A percentile compares a stretch with the other conserved stretches of the same genome.
phyloP scores from a whole-genome alignment of 1,140 invertebrate genomes.

The Rhagoletis pomonella region DNA sequence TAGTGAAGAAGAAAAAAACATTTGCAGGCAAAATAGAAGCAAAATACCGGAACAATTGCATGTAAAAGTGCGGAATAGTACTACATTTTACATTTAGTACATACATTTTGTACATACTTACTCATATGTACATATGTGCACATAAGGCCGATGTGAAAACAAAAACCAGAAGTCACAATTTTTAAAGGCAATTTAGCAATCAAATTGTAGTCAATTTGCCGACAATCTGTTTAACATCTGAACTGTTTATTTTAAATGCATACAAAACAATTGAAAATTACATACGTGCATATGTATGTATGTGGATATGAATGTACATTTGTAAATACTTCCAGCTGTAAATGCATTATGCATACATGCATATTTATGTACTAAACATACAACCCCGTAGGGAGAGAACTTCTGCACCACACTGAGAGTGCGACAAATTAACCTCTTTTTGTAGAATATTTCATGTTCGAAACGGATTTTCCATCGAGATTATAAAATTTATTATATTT shows the following conservation, averaged over 20 bases:
- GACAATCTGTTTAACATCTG: slow-evolving; percentile 57
- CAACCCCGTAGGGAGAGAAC: no score
- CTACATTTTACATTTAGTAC: not conserved
- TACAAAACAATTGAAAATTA: slow-evolving; percentile 28
- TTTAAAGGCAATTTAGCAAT: slow-evolving; percentile 42
- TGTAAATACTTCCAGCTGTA: no score
- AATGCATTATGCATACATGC: no score
- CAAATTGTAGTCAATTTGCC: slow-evolving; percentile 54
- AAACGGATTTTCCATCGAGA: no score
- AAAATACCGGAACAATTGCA: not conserved
- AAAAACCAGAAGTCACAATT: slow-evolving; percentile 50
- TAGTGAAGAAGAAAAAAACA: not conserved
- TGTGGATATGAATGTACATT: not conserved
- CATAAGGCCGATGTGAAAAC: slow-evolving; percentile 6
- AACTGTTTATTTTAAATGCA: slow-evolving; percentile 49
- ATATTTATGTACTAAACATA: no score
- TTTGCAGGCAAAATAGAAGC: no score
- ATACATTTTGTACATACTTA: not conserved
- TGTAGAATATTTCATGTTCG: no score
- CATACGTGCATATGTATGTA: not conserved
- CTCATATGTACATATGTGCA: not conserved
- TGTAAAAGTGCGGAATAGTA: not conserved
- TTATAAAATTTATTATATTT: no score
- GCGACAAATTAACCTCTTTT: no score
- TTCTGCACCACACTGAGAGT: no score